Evolutionary conservation across 2,797 vertebrate species (phyloP), one percentile per base, ranked within the genome.

Genomic region (Sparus aurata): DNA sequence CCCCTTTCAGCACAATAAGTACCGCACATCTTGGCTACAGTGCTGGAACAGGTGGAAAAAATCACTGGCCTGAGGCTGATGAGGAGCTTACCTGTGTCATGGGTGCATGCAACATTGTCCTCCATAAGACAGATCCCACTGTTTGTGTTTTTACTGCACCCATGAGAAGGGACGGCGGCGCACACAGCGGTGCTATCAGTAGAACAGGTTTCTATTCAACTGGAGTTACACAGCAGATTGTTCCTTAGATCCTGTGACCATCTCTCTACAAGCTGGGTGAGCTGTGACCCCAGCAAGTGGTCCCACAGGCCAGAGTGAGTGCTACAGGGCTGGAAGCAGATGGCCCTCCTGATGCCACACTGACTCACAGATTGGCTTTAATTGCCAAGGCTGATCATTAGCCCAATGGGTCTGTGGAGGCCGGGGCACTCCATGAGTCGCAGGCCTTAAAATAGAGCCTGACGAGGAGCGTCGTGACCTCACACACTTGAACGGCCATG

Each of bases 301-400:
- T 91, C 91, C 89, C 90, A 86, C 85, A 91, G 90, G 89, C 89
- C 89, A 69, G 75, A 89, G 86, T 71, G 89, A 93, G 88, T 75
- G 92, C 87, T 89, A 89, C 86, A 88, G 91, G 91, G 87, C 87
- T 90, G 87, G 72, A 87, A 92, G 90, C 93, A 94, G 94, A 94
- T 94, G 93, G 92, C 90, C 87, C 93, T 92, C 93, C 92, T 85
- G 93, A 93, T 92, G 91, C 92, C 91, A 88, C 89, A 87, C 92
- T 92, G 91, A 93, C 90, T 94, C 92, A 92, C 91, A 94, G 88
- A 93, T 90, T 90, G 91, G 79, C 87, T 95, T 93, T 94, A 94
- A 94, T 94, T 94, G 93, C 92, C 87, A 88, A 87, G 86, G 88
- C 91, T 87, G 90, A 92, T 94, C 90, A 90, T 94, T 91, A 93